Evolutionary conservation across 2,797 vertebrate species (phyloP).

Genomic region (Pseudochromis fuscus): DNA sequence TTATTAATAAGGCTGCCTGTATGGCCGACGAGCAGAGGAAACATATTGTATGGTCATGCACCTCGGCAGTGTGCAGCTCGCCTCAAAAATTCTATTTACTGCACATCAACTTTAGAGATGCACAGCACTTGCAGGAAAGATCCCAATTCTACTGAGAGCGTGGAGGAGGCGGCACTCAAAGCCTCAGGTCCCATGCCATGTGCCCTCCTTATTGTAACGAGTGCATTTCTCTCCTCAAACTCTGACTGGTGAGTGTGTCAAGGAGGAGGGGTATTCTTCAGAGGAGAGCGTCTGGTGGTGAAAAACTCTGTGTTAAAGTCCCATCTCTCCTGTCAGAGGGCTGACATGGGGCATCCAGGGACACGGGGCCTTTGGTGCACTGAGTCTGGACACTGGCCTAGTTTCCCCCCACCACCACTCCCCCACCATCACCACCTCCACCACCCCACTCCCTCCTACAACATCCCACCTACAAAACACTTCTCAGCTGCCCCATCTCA

Average conservation of each 20-base stretch:
- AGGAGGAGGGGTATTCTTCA: conserved; percentile 80
- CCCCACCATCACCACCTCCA: conserved; percentile 6
- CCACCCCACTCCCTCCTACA: conserved; percentile 35
- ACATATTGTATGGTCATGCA: conserved; percentile 37
- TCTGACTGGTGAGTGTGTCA: conserved; percentile 78
- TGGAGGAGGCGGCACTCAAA: conserved; percentile 81
- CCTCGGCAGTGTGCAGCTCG: conserved; percentile 43
- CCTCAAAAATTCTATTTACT: conserved; percentile 76
- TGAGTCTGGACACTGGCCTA: conserved; percentile 87
- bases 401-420: conserved; percentile 69
- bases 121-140: conserved; percentile 75
- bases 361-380: conserved; percentile 81
- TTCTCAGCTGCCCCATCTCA: conserved; percentile 78
- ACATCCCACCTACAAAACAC: conserved; percentile 81
- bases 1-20: conserved; percentile 26
- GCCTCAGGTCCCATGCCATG: conserved; percentile 85
- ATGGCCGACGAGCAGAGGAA: conserved; percentile 10
- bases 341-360: conserved; percentile 84
- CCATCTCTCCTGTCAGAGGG: conserved; percentile 86
- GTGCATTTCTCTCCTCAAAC: conserved; percentile 86
- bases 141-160: conserved; percentile 73
- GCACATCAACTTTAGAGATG: conserved; percentile 68
- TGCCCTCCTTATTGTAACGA: conserved; percentile 88
- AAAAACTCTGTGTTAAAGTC: conserved; percentile 84
- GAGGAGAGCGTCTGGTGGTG: conserved; percentile 80